Evolutionary conservation across 2,888 invertebrate genomes (phyloP).

Genomic region (Xestia ashworthii): DNA sequence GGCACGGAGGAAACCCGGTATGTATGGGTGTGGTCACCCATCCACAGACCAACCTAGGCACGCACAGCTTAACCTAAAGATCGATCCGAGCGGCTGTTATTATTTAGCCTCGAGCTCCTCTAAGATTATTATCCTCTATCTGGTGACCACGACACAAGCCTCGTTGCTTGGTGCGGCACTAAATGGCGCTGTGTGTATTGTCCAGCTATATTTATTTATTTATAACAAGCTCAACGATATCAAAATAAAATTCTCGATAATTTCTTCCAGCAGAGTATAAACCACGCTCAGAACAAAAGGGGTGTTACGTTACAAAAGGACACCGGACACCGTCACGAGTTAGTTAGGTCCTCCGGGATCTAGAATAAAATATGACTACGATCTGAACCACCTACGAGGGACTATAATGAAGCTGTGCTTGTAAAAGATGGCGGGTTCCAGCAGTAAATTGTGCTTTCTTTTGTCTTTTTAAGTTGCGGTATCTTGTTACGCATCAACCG

Average conservation of each 20-base stretch:
- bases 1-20: no score
- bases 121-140: no score
- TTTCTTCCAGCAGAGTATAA: background rate
- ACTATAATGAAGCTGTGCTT: slow-evolving; percentile 19
- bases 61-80: no score
- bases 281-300: slow-evolving; percentile 10
- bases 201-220: no score
- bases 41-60: no score
- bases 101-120: no score
- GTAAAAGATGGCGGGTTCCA: background rate
- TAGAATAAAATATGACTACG: slow-evolving; percentile 44
- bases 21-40: no score
- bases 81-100: no score
- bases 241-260: slow-evolving; percentile 14
- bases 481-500: background rate
- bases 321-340: slow-evolving; percentile 15
- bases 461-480: background rate
- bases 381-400: slow-evolving; percentile 2
- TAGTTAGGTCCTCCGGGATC: slow-evolving; percentile 33
- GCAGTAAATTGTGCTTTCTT: background rate
- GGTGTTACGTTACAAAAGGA: slow-evolving; percentile 30
- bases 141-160: no score
- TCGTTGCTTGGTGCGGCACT: no score
- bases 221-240: background rate
- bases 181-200: no score